Evolutionary conservation across 2,797 vertebrate species (phyloP).

Genomic region (Leptodactylus fallax): DNA sequence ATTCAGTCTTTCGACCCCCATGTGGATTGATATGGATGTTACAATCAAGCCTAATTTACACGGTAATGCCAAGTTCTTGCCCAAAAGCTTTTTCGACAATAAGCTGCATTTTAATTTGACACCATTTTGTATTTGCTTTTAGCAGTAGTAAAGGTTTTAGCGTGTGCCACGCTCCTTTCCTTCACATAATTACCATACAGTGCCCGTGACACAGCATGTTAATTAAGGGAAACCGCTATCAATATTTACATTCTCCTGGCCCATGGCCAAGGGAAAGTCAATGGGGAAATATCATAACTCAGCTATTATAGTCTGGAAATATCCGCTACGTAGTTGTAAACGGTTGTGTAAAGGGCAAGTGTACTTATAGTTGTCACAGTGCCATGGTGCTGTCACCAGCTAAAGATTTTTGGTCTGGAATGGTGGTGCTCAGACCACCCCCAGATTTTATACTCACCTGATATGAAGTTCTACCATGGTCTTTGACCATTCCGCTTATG

Average conservation of each 20-base stretch:
- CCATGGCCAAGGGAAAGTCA: constrained; percentile 11
- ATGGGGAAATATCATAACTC: constrained; percentile 17
- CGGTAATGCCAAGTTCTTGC: background rate
- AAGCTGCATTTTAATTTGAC: background rate
- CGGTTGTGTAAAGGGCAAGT: background rate
- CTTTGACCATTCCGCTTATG: too few species aligned
- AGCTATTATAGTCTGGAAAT: constrained; percentile 1
- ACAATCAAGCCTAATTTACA: background rate
- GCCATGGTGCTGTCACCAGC: background rate
- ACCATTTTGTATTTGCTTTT: background rate
- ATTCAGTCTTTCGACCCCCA: background rate
- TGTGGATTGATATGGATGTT: background rate
- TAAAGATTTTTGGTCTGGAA: background rate
- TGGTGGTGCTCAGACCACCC: too few species aligned
- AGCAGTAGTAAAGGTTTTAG: background rate
- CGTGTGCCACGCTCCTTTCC: constrained; percentile 6
- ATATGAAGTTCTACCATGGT: too few species aligned
- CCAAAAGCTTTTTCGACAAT: background rate
- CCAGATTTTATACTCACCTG: too few species aligned
- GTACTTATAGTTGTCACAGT: background rate
- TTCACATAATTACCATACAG: constrained; percentile 11
- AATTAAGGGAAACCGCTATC: constrained; percentile 8
- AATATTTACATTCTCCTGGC: constrained; percentile 1
- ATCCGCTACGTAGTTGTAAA: background rate
- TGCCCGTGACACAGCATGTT: constrained; percentile 6